A percentile compares a stretch with the other conserved stretches of the same genome.
Evolutionary conservation across 30 jellyfish, hydroid and myxozoan species (phyloP).

Genomic region (Aurelia coerulea): DNA sequence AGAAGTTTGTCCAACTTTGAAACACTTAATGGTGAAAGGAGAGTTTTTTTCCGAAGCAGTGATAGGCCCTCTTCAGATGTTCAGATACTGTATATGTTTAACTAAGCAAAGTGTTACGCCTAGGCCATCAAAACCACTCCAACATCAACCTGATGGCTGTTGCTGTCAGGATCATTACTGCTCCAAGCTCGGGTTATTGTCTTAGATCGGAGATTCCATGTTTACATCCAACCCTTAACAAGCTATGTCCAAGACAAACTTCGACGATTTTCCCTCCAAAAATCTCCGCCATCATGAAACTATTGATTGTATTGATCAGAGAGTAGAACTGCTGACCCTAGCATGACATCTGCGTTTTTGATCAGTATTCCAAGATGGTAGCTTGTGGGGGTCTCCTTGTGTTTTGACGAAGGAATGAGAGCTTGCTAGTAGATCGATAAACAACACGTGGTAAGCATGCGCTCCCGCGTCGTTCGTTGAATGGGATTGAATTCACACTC

Average conservation of each 20-base stretch:
- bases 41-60: too few relatives aligned
- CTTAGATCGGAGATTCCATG: too few relatives aligned
- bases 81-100: too few relatives aligned
- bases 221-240: too few relatives aligned
- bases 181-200: too few relatives aligned
- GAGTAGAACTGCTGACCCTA: conserved; percentile 46
- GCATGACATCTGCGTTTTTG: conserved; percentile 60
- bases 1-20: too few relatives aligned
- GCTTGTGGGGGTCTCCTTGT: conserved; percentile 20
- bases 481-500: conserved; percentile 30
- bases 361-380: conserved; percentile 14
- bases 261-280: conserved; percentile 42
- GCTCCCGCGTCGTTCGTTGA: conserved; percentile 44
- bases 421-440: not conserved
- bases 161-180: too few relatives aligned
- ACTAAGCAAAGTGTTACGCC: too few relatives aligned
- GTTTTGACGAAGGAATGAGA: not conserved
- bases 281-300: conserved; percentile 62
- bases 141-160: too few relatives aligned
- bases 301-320: conserved; percentile 56
- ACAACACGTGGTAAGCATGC: conserved; percentile 71
- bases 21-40: too few relatives aligned
- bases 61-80: too few relatives aligned
- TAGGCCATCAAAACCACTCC: too few relatives aligned
- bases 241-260: not conserved